Evolutionary conservation across 37 sponge, comb jelly and placozoan genomes (phyloP), one percentile per base, ranked within the genome.

Genomic region (Cliona cf. orientalis): DNA sequence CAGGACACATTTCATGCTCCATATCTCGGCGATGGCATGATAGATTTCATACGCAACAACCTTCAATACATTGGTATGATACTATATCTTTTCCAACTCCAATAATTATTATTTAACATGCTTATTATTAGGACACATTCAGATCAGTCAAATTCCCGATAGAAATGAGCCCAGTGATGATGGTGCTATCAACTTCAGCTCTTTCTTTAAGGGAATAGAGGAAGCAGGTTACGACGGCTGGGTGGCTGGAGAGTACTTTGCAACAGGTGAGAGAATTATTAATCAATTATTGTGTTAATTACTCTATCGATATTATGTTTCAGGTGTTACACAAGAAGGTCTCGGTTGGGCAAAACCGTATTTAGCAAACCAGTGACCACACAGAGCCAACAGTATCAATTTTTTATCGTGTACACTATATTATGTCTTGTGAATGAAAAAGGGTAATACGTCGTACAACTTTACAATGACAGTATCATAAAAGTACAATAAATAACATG

Each of bases 1-100:
- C 71, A 93, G 93, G 97, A 96, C 66, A 46, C 91, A 22, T 96
- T 67, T 66, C 97, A 96, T 85, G 92, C 89, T 42, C 97, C 93
- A 56, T 86, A 58, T 33, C 31, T 72, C 44, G 89, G 85, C 67
- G 97, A 94, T 19, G 94, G 94, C 64, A 55, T 96, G 0, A 65
- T 69, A 14, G 65, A 82, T 21, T 89, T 86, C 66, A 42, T 96
- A 31, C 35, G 9, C 37, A 41, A 73, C 26, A 86, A 91, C 67
- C 61, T 93, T 42, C 44, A 84, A 5, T 37, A 64, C 29, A 78
- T 95, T 23, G 96, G 96, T 95, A 80, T 46, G 89, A n/a, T 14
- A 12, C 26, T 6, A 36, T n/a, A n/a, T n/a, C n/a, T n/a, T n/a
- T n/a, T n/a, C n/a, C n/a, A n/a, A n/a, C n/a, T n/a, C n/a, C n/a